A percentile compares a stretch with the other conserved stretches of the same genome.
Evolutionary conservation across 2,888 invertebrate genomes (phyloP).

Genomic region (Pegoplata infirma): DNA sequence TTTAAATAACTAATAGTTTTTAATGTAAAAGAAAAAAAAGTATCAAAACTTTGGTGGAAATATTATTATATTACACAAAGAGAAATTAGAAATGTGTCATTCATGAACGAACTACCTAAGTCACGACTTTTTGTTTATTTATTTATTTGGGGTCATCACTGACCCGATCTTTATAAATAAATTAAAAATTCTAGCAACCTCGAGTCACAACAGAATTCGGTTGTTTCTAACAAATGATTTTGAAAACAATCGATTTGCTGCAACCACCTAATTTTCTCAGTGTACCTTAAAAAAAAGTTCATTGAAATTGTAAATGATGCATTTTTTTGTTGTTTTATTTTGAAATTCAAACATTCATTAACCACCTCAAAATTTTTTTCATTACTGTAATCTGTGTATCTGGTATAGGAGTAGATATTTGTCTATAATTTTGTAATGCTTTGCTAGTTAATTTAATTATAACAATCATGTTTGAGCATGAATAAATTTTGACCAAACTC

Average conservation of each 20-base stretch:
- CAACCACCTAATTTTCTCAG: no score
- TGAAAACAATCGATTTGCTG: no score
- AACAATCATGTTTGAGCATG: slow-evolving; percentile 44
- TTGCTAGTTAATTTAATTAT: slow-evolving; percentile 56
- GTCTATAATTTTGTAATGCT: slow-evolving; percentile 47
- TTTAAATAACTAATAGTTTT: no score
- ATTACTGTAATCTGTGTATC: slow-evolving; percentile 15
- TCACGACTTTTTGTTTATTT: no score
- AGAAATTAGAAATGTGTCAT: neutral
- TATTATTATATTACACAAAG: neutral
- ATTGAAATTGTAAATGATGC: neutral
- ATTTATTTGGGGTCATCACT: no score
- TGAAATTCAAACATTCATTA: slow-evolving; percentile 9
- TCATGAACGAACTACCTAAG: no score
- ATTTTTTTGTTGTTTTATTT: slow-evolving; percentile 11
- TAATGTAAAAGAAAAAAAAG: no score
- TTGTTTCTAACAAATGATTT: no score
- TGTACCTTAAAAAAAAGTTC: neutral
- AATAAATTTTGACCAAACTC: slow-evolving; percentile 29
- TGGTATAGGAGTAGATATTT: neutral
- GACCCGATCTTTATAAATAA: no score
- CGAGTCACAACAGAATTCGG: no score
- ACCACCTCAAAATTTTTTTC: neutral
- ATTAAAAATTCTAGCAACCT: no score
- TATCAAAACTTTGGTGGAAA: no score